These are phyloP conservation scores for Glareola pratincola DNA, from an alignment of 2,113 vertebrate genomes.

Conservation along the genomic window DNA sequence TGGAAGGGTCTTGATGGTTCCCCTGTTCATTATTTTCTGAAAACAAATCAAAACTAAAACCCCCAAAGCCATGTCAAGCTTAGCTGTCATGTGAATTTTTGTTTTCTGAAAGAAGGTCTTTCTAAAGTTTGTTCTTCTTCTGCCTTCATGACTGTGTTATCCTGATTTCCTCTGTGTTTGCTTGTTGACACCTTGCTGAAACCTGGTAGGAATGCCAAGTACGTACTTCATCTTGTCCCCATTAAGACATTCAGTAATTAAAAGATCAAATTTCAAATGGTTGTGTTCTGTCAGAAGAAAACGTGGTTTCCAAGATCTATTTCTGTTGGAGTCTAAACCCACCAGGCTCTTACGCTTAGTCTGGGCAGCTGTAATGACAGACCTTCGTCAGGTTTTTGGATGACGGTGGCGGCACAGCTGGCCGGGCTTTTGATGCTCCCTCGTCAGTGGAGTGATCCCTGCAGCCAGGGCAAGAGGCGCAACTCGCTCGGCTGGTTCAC, in stretches of 20 bases:
- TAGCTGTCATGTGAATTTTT: background rate
- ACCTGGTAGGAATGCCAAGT: background rate
- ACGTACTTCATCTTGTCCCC: background rate
- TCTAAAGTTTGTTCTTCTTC: background rate
- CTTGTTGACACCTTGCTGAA: background rate
- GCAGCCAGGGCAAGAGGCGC: background rate
- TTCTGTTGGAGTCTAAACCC: background rate
- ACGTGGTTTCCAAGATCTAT: background rate
- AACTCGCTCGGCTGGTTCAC: rapidly evolving
- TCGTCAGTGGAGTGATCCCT: background rate
- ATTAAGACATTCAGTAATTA: background rate
- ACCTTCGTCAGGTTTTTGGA: background rate
- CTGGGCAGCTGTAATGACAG: background rate
- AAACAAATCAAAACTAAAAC: background rate
- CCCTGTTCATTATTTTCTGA: background rate
- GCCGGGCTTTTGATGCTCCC: rapidly evolving
- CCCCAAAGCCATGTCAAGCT: background rate
- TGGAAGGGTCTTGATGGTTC: background rate
- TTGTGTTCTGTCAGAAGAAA: background rate
- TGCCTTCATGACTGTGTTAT: background rate
- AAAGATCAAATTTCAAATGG: background rate
- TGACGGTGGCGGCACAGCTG: background rate
- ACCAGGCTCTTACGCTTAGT: background rate
- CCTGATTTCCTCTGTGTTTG: background rate
- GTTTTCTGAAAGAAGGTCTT: background rate